Conservation (phyloP, 2,888 invertebrate genomes). For the Periphyllus acericola region DNA sequence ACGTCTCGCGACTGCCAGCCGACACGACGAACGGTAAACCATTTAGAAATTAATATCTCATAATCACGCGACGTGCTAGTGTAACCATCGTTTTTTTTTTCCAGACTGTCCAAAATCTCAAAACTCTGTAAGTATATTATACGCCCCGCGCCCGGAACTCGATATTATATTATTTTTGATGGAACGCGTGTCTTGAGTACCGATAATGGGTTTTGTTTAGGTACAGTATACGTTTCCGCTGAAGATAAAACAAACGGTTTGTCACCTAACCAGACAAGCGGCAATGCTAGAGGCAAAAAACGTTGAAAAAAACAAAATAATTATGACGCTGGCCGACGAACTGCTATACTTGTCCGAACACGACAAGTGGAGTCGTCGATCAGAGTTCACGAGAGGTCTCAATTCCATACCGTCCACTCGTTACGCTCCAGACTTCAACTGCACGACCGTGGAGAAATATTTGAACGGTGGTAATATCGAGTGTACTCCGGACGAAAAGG, state of each 20-base stretch:
- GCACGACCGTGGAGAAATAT: slow-evolving; percentile 63
- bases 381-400: slow-evolving; percentile 55
- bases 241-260: slow-evolving; percentile 14
- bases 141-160: neutral
- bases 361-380: slow-evolving; percentile 61
- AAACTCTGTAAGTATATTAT: slow-evolving; percentile 31
- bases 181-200: neutral
- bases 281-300: slow-evolving; percentile 60
- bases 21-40: slow-evolving; percentile 28
- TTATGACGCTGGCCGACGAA: slow-evolving; percentile 64
- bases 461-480: slow-evolving; percentile 60
- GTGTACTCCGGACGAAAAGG: slow-evolving; percentile 47
- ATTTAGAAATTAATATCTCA: neutral
- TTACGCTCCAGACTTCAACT: slow-evolving; percentile 64
- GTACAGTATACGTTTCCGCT: neutral
- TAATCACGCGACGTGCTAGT: neutral
- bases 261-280: slow-evolving; percentile 45
- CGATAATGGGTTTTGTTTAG: slow-evolving; percentile 11
- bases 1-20: neutral
- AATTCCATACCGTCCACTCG: slow-evolving; percentile 52
- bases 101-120: slow-evolving; percentile 2
- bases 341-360: slow-evolving; percentile 62
- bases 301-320: slow-evolving; percentile 64
- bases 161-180: neutral
- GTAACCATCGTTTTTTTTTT: slow-evolving; percentile 9